phyloP scores from a whole-genome alignment of 2,888 invertebrate species.

The Muschampia plurimacula region DNA sequence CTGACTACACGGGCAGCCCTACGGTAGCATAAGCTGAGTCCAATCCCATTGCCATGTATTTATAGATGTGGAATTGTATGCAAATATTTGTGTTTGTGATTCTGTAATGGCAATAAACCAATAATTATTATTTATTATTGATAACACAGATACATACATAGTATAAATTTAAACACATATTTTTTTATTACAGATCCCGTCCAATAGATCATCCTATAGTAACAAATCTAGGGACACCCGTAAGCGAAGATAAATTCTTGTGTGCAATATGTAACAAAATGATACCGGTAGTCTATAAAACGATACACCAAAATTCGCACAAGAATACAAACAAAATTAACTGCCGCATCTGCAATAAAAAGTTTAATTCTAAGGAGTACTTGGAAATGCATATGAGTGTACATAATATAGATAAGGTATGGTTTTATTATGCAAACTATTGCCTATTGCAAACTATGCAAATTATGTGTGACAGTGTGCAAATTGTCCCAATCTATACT shows the following conservation, averaged over 20 bases:
- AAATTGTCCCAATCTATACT: no score
- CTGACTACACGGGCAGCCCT: no score
- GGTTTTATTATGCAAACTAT: neutral
- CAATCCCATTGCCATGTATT: no score
- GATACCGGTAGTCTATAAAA: constrained; percentile 74
- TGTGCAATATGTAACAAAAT: constrained; percentile 83
- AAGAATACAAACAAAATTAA: constrained; percentile 85
- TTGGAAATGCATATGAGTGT: constrained; percentile 91
- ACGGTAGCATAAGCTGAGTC: no score
- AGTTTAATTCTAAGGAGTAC: constrained; percentile 88
- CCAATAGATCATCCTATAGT: constrained; percentile 79
- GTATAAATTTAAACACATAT: neutral
- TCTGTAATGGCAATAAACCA: no score
- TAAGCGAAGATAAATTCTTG: constrained; percentile 64
- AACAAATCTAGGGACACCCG: constrained; percentile 58
- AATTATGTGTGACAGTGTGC: no score
- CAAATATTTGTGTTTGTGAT: no score
- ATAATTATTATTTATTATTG: no score
- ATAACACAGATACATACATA: no score
- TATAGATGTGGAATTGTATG: no score
- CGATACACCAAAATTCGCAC: constrained; percentile 89
- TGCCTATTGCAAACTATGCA: no score
- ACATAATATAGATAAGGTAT: constrained; percentile 85
- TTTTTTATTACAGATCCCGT: constrained; percentile 57
- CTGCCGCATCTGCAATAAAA: constrained; percentile 90